A percentile compares a stretch with the other conserved stretches of the same genome.
These are phyloP conservation scores for Eretmocerus hayati DNA, from an alignment of 2,888 invertebrate species.

Conservation along the genomic window DNA sequence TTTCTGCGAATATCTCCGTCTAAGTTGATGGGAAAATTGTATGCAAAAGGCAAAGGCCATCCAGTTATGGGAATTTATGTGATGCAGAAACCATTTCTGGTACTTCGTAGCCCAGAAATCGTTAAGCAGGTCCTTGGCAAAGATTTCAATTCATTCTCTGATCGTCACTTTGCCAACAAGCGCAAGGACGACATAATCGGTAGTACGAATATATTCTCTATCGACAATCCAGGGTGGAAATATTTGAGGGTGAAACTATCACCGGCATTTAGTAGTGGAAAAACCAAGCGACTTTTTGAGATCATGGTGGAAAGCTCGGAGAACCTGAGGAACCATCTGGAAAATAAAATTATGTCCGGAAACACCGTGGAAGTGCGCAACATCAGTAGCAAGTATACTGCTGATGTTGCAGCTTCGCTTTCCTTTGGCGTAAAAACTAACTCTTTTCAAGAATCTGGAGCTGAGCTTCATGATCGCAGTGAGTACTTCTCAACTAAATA, in stretches of 20 bases:
- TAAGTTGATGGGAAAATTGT: slow-evolving; percentile 27
- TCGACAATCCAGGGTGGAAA: slow-evolving; percentile 39
- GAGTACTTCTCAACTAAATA: too few relatives aligned
- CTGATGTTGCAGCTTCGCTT: background rate
- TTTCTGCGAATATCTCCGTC: slow-evolving; percentile 29
- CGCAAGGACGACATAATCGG: slow-evolving; percentile 41
- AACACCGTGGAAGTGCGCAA: background rate
- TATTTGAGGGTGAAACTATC: slow-evolving; percentile 45
- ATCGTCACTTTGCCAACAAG: slow-evolving; percentile 37
- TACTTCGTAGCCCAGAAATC: slow-evolving; percentile 46
- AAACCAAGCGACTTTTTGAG: slow-evolving; percentile 36
- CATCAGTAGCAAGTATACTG: background rate
- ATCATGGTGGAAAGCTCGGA: slow-evolving; percentile 30
- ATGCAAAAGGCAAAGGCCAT: slow-evolving; percentile 19
- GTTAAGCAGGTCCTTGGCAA: slow-evolving; percentile 47
- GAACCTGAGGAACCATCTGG: slow-evolving; percentile 28
- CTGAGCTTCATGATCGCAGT: background rate
- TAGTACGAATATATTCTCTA: slow-evolving; percentile 45
- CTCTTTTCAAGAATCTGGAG: background rate
- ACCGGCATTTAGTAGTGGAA: slow-evolving; percentile 46
- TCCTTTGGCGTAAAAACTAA: background rate
- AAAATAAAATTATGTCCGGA: slow-evolving; percentile 28
- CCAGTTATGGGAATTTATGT: slow-evolving; percentile 48
- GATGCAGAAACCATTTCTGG: slow-evolving; percentile 45
- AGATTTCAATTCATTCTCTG: slow-evolving; percentile 47